Evolutionary conservation across 1,140 invertebrate genomes (phyloP), one percentile per base, ranked within the genome.

Genomic region (Bradynema listronoti): DNA sequence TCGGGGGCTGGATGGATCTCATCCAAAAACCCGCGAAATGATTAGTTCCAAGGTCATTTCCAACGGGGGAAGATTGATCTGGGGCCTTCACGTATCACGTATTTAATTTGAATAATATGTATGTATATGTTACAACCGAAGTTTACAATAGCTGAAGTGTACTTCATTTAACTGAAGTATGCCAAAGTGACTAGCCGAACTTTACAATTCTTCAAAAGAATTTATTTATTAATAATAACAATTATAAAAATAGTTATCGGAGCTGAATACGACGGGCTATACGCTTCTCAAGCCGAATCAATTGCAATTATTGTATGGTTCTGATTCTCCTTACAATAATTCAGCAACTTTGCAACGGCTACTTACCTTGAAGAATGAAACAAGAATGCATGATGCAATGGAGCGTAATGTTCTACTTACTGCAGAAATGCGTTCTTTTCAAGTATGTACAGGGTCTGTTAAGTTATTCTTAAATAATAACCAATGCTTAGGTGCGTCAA

Each of bases 201-300:
- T 16, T 16, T 6, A 14, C 34, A 7, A 7, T 7, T 11, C 19
- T 11, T 49, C 11, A 11, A 49, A 19, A 49, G n/a, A 11, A 11
- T 49, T 49, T n/a, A 11, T 49, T 11, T 49, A 49, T 49, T 42
- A 11, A 11, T 25, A 55, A 19, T 9, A 46, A 56, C 11, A 19
- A 24, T 7, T 19, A 47, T 47, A 47, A 14, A 19, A 49, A 43
- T 11, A 72, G 58, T 29, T 50, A 32, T 54, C 55, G 25, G 71
- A 75, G 19, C 52, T 77, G 66, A 75, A 77, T 39, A 58, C 51
- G 11, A 60, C 60, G 24, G 73, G 73, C 24, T 76, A 58, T 58
- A 41, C 72, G 1, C 46, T 75, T 29, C 33, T 76, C 16, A 64
- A 25, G 9, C n/a, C 43, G 14, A 54, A 67, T 1, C 73, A 76